Evolutionary conservation across 2,113 vertebrate genomes (phyloP).

Genomic region (Mionectes macconnelli): DNA sequence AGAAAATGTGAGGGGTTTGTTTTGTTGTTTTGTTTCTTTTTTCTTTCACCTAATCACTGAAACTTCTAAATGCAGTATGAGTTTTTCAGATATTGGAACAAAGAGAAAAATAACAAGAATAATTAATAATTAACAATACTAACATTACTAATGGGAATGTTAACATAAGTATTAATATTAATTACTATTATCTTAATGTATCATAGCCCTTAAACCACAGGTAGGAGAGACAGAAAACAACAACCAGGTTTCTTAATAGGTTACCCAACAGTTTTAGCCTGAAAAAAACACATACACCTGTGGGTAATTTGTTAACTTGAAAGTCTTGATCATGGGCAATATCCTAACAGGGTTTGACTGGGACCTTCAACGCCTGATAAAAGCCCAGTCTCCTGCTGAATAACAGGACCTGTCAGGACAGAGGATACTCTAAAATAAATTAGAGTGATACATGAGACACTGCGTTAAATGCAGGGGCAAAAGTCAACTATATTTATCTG

Average conservation of each 20-base stretch:
- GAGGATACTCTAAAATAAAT: conserved; percentile 5
- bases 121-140: not conserved
- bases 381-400: not conserved
- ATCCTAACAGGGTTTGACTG: not conserved
- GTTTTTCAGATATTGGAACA: not conserved
- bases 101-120: not conserved
- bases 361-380: not conserved
- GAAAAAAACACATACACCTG: not conserved
- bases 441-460: not conserved
- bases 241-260: not conserved
- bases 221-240: not conserved
- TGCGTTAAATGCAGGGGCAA: not conserved
- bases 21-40: not conserved
- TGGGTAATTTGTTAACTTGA: conserved; percentile 1
- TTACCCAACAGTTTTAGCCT: not conserved
- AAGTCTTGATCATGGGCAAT: not conserved
- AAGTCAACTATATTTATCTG: conserved; percentile 24
- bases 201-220: not conserved
- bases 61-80: not conserved
- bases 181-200: not conserved
- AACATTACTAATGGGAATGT: not conserved
- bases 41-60: not conserved
- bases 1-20: not conserved
- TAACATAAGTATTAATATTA: not conserved
- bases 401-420: conserved; percentile 16